Conservation (phyloP, 2,113 vertebrate species). For the Mobula hypostoma region DNA sequence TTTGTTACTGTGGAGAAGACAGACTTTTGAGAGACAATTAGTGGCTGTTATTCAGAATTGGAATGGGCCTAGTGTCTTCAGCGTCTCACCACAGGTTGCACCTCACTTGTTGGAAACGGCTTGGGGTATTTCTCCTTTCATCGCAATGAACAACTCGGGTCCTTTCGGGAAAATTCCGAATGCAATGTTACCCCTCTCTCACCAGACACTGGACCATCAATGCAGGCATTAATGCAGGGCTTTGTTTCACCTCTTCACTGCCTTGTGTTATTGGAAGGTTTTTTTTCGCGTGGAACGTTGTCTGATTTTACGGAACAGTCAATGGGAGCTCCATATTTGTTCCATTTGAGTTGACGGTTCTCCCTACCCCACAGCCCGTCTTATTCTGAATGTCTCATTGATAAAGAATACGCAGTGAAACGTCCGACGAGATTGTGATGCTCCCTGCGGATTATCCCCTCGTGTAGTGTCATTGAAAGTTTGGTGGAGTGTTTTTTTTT, state of each 20-base stretch:
- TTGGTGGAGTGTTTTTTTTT: not conserved
- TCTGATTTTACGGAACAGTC: not conserved
- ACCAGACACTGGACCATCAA: too few relatives aligned
- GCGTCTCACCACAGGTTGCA: too few relatives aligned
- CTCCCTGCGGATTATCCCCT: not conserved
- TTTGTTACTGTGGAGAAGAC: not conserved
- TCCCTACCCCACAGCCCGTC: too few relatives aligned
- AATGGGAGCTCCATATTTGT: not conserved
- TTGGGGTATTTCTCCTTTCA: not conserved
- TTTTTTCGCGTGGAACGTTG: too few relatives aligned
- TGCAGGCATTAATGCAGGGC: not conserved
- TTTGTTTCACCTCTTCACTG: not conserved
- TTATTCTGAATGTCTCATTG: not conserved
- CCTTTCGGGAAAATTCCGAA: not conserved
- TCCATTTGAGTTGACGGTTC: not conserved
- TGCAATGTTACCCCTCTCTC: not conserved
- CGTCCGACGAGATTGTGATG: not conserved
- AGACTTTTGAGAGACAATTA: not conserved
- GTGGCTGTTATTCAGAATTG: not conserved
- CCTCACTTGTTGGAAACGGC: not conserved
- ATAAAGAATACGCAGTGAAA: too few relatives aligned
- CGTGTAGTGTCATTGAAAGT: not conserved
- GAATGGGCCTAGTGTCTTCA: not conserved
- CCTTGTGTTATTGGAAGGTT: not conserved
- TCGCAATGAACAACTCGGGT: not conserved